phyloP scores from a whole-genome alignment of 2,797 vertebrate species.

The Morelia viridis region DNA sequence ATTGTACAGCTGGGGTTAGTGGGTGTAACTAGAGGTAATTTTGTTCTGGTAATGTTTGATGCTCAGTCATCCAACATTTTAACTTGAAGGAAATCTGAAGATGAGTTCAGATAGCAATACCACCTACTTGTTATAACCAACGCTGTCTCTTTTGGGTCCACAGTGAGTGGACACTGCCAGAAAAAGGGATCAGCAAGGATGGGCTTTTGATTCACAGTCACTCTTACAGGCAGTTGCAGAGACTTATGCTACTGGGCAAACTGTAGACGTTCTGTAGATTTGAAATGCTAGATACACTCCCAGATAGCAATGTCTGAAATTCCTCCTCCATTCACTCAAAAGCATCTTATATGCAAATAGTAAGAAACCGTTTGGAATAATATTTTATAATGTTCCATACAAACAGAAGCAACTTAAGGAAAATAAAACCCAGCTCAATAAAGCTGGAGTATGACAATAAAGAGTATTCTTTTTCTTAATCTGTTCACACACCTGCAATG shows the following conservation, averaged over 20 bases:
- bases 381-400: background rate
- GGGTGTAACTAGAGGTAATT: slow-evolving; percentile 8
- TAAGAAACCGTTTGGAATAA: background rate
- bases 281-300: background rate
- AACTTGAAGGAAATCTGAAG: slow-evolving; percentile 47
- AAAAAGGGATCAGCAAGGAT: background rate
- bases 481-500: background rate
- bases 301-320: background rate
- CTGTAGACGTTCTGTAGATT: background rate
- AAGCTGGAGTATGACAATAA: background rate
- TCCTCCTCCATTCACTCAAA: too few species aligned
- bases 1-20: slow-evolving; percentile 53
- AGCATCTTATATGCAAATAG: background rate
- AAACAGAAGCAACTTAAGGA: background rate
- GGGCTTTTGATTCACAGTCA: background rate
- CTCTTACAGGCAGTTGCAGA: background rate
- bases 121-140: background rate
- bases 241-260: background rate
- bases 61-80: slow-evolving; percentile 59
- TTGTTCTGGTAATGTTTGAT: slow-evolving; percentile 59
- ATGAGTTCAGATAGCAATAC: background rate
- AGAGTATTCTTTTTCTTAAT: background rate
- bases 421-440: background rate
- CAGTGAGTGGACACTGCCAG: background rate
- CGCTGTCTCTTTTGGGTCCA: background rate